These are phyloP conservation scores for Echinops telfairi DNA, from an alignment of 2,113 vertebrate species.

Conservation along the genomic window DNA sequence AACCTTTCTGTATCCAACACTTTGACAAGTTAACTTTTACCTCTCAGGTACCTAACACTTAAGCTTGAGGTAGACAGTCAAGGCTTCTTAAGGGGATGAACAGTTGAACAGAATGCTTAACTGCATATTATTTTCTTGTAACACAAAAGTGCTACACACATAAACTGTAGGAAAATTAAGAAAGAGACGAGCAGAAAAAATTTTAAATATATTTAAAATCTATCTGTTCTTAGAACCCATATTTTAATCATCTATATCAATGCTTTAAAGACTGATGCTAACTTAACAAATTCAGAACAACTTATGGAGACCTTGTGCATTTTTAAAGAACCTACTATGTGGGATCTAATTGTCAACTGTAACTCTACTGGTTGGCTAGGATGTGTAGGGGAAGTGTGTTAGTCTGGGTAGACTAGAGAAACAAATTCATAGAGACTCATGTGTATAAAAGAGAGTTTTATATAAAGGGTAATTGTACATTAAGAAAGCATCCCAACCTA, in stretches of 20 bases:
- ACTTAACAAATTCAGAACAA: background rate
- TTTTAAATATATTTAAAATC: background rate
- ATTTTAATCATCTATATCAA: background rate
- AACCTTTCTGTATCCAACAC: too few relatives aligned
- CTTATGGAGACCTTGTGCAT: background rate
- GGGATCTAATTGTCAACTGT: background rate
- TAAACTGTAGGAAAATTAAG: background rate
- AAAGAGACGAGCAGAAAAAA: background rate
- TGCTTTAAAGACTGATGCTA: conserved; percentile 3
- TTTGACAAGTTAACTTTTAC: background rate
- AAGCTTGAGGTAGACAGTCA: background rate
- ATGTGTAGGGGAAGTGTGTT: background rate
- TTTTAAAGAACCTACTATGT: background rate
- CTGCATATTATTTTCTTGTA: conserved; percentile 2
- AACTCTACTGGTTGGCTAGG: background rate
- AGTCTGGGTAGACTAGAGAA: background rate
- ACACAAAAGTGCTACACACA: background rate
- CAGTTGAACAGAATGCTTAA: conserved; percentile 9
- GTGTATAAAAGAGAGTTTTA: too few relatives aligned
- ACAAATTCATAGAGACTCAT: too few relatives aligned
- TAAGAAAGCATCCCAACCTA: too few relatives aligned
- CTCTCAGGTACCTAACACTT: background rate
- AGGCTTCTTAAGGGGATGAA: background rate
- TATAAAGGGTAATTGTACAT: too few relatives aligned
- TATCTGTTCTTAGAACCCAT: background rate